Base-by-base conservation (phyloP, 2,888 invertebrate genomes). In the Rhagonycha fulva region DNA sequence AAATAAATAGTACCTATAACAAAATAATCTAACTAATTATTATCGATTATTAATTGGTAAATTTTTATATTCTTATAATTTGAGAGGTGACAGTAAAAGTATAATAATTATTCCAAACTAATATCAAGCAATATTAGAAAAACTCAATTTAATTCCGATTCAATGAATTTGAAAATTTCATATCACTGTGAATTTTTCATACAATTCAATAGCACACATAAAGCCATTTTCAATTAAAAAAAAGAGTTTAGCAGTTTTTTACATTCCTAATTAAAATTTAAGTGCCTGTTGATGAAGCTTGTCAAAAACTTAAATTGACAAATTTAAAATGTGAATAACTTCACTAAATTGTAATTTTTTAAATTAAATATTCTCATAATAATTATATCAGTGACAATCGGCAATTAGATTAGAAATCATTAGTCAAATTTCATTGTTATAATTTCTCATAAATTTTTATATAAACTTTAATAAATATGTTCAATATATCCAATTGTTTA, bases 401-500 rank as follows among this genome's bases (percentile, higher is more conserved):
- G 83, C 84, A 82, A 81, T 66, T 81, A 82, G 76, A 79, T 82
- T 80, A 82, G 82, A 70, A n/a, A 80, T 79, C 76, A 72, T 75
- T 79, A 71, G 75, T 79, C 82, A 82, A 81, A 82, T 76, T 77
- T 81, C 77, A 81, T 83, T 84, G 84, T 84, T 83, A 84, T 84
- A 84, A 83, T 83, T 83, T 84, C 70, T 80, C 80, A 82, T 81
- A 80, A 82, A 82, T 83, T 84, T 83, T 84, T 85, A 83, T 84
- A 80, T 84, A 80, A 82, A 82, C 82, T 83, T 83, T 83, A 84
- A 84, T 84, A 85, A 84, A 85, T 81, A 83, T 82, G 82, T 84
- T 83, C 83, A 79, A 82, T 83, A 84, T 81, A 81, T 82, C 84
- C 82, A 82, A 85, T 86, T 81, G 85, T 86, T 86, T 85, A 84